A percentile compares a stretch with the other conserved stretches of the same genome.
These are phyloP conservation scores for Propithecus deckenii DNA, from an alignment of 2,797 vertebrate genomes.

Conservation along the genomic window DNA sequence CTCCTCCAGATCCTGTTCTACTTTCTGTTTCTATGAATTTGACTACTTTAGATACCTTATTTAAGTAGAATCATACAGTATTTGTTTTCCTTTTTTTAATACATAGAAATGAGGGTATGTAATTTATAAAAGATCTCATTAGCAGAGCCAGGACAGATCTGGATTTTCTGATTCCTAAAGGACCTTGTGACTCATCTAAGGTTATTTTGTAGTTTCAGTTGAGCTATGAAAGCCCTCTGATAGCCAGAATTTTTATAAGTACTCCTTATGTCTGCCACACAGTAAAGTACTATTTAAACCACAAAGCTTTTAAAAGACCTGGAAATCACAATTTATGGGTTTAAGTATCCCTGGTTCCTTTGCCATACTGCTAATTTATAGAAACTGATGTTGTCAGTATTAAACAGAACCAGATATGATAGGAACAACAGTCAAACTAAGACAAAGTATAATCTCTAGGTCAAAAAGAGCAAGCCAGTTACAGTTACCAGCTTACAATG, in stretches of 20 bases:
- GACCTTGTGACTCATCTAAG: neutral
- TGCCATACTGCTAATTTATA: conserved; percentile 53
- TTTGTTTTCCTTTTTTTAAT: neutral
- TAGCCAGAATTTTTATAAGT: conserved; percentile 45
- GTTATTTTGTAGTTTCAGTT: conserved; percentile 35
- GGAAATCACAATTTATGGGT: conserved; percentile 58
- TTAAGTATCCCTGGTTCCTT: conserved; percentile 54
- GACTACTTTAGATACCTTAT: neutral
- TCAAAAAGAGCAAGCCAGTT: conserved; percentile 29
- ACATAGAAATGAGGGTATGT: neutral
- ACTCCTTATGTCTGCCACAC: conserved; percentile 30
- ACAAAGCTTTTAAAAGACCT: conserved; percentile 61
- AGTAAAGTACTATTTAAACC: conserved; percentile 53
- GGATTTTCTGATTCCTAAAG: conserved; percentile 30
- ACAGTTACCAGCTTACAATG: neutral
- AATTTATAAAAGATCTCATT: neutral
- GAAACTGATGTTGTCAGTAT: conserved; percentile 34
- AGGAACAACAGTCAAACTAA: conserved; percentile 53
- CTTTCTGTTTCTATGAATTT: conserved; percentile 15
- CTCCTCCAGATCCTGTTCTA: neutral
- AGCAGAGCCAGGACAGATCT: neutral
- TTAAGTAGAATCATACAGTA: neutral
- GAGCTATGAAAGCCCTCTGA: conserved; percentile 1
- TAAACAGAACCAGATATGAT: conserved; percentile 57
- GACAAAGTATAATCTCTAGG: conserved; percentile 36